phyloP scores from a whole-genome alignment of 1,140 invertebrate species.

The Listronotus bonariensis region DNA sequence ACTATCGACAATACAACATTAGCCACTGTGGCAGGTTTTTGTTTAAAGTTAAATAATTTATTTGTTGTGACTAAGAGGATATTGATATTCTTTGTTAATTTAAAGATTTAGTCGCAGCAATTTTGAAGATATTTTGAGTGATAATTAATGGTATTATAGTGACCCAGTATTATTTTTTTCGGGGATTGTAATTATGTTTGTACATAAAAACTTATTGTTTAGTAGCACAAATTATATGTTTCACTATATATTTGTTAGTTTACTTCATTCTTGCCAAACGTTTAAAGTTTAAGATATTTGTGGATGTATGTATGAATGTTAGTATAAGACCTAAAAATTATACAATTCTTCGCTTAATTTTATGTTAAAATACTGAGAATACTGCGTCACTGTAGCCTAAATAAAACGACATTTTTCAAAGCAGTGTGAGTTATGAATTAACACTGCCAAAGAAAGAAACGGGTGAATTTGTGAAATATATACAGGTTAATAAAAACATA shows the following conservation, averaged over 20 bases:
- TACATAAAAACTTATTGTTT: constrained; percentile 1
- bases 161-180: constrained; percentile 19
- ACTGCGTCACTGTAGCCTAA: constrained; percentile 2
- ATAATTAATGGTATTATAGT: constrained; percentile 23
- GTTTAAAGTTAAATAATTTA: background rate
- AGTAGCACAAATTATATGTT: background rate
- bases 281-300: too few relatives aligned
- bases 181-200: background rate
- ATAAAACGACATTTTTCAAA: background rate
- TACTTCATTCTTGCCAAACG: background rate
- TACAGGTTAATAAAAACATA: constrained; percentile 15
- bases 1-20: constrained; percentile 47
- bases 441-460: constrained; percentile 16
- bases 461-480: constrained; percentile 15
- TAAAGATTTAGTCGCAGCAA: background rate
- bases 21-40: constrained; percentile 11
- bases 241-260: background rate
- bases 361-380: background rate
- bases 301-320: background rate
- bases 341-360: background rate
- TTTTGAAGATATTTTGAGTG: constrained; percentile 13
- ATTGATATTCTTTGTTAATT: background rate
- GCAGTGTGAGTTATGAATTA: constrained; percentile 7
- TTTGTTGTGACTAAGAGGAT: constrained; percentile 18
- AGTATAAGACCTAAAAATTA: background rate